These are phyloP conservation scores for Drosophila neonasuta DNA, from an alignment of 2,888 invertebrate genomes.

Conservation along the genomic window DNA sequence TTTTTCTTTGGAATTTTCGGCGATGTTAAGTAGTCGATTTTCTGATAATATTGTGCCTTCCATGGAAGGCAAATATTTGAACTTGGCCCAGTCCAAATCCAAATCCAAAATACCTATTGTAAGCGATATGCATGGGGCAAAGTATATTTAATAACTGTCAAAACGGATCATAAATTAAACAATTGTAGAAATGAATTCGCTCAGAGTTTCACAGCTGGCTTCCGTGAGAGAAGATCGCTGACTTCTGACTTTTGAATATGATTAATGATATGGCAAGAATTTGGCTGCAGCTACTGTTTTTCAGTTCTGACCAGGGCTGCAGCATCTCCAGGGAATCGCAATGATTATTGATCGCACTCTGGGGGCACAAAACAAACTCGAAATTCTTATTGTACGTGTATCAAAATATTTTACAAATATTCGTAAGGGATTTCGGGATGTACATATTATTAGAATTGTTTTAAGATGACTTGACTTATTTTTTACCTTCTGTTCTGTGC, in stretches of 20 bases:
- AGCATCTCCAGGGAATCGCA: slow-evolving; percentile 2
- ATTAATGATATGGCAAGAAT: slow-evolving; percentile 44
- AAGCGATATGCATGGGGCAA: slow-evolving; percentile 51
- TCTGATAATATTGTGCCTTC: slow-evolving; percentile 66
- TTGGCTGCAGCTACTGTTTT: slow-evolving; percentile 59
- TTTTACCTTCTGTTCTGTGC: slow-evolving; percentile 1
- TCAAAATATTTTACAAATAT: slow-evolving; percentile 76
- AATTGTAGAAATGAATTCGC: slow-evolving; percentile 23
- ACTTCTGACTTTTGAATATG: slow-evolving; percentile 34
- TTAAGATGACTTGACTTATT: slow-evolving; percentile 48
- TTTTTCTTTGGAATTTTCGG: slow-evolving; percentile 64
- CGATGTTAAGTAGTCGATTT: slow-evolving; percentile 79
- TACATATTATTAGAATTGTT: slow-evolving; percentile 18
- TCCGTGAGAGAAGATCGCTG: slow-evolving; percentile 30
- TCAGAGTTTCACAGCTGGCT: slow-evolving; percentile 53
- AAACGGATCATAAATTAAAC: slow-evolving; percentile 70
- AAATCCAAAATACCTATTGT: slow-evolving; percentile 33
- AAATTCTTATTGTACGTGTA: slow-evolving; percentile 21
- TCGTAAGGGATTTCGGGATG: slow-evolving; percentile 2
- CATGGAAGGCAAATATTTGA: slow-evolving; percentile 46
- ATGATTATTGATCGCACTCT: slow-evolving; percentile 68
- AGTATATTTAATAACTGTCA: slow-evolving; percentile 54
- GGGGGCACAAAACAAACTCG: slow-evolving; percentile 36
- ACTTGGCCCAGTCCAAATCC: slow-evolving; percentile 37
- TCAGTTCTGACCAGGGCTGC: not conserved